Base-by-base conservation (phyloP, 2,113 vertebrate genomes). In the Corynorhinus townsendii region DNA sequence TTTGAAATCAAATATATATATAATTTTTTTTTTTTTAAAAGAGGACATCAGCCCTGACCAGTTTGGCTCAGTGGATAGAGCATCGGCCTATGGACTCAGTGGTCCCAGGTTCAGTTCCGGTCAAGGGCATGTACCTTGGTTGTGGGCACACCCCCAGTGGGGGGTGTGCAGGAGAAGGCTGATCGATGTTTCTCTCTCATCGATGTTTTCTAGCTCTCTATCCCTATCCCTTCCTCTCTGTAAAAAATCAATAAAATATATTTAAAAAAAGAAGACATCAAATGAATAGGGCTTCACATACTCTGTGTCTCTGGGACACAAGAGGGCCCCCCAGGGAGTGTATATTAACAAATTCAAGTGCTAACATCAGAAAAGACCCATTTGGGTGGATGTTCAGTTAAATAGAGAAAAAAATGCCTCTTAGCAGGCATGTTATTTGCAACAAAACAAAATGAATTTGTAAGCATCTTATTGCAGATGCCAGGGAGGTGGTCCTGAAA, bases 391-490 rank as follows among this genome's bases (percentile, higher is more conserved):
- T 56, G 28, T 47, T 71, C 33, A 64, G 10, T 84, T 54, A 56
- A 45, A 56, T 4, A 52, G 40, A 71, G 33, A 87, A n/a, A 49
- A 87, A 81, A 90, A 45, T 68, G 71, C 90, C 82, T 95, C 52
- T 94, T 84, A 22, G 88, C 56, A 26, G 43, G 59, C 45, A 5
- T 54, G 72, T 59, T 97, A 84, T 96, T 79, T 83, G 93, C 91
- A 92, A 86, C 88, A 94, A 96, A 95, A 81, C 64, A 84, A 93
- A 91, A 89, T 2, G 16, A 62, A 85, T 95, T 56, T 76, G 66
- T 90, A 77, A 95, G 82, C n/a, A 54, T 89, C 85, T 35, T 52
- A 87, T 47, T 81, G 88, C 81, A 79, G 69, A 81, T 68, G 88
- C 75, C 66, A 38, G 76, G 24, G 52, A 92, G 49, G 49, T 75